Conservation (phyloP, 2,113 vertebrate genomes). For the Thamnophis sirtalis region DNA sequence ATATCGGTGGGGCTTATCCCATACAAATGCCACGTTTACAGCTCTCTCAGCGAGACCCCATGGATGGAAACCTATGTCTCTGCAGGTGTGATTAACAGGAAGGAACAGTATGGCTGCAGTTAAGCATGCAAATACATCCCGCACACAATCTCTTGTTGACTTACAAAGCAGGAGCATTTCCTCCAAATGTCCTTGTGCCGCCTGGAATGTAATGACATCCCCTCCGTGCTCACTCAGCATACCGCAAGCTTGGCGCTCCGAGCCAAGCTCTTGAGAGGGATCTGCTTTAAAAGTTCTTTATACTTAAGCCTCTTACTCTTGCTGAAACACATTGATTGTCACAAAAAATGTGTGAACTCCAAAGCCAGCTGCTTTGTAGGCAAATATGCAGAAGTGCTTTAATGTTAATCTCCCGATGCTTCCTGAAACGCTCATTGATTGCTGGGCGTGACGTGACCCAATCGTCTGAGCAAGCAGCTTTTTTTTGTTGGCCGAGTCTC, state of each 20-base stretch:
- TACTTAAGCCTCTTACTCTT: neutral
- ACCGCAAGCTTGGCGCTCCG: too few species aligned
- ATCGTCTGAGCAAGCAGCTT: neutral
- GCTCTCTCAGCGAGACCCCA: neutral
- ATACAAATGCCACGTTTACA: neutral
- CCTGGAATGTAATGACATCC: neutral
- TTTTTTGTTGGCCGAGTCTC: neutral
- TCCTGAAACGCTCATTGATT: neutral
- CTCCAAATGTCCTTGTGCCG: neutral
- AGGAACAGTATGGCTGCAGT: neutral
- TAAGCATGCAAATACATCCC: neutral
- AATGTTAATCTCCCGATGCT: neutral
- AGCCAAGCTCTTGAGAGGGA: neutral
- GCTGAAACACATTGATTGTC: conserved; percentile 8
- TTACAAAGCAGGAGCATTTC: neutral
- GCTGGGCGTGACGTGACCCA: neutral
- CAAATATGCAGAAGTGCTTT: neutral
- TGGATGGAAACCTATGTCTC: neutral
- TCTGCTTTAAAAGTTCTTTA: neutral
- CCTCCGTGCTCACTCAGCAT: neutral
- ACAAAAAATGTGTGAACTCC: neutral
- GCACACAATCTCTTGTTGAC: neutral
- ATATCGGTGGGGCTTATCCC: neutral
- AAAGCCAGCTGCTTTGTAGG: conserved; percentile 5
- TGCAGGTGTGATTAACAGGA: neutral